Evolutionary conservation across 2,113 vertebrate genomes (phyloP).

Genomic region (Stercorarius parasiticus): DNA sequence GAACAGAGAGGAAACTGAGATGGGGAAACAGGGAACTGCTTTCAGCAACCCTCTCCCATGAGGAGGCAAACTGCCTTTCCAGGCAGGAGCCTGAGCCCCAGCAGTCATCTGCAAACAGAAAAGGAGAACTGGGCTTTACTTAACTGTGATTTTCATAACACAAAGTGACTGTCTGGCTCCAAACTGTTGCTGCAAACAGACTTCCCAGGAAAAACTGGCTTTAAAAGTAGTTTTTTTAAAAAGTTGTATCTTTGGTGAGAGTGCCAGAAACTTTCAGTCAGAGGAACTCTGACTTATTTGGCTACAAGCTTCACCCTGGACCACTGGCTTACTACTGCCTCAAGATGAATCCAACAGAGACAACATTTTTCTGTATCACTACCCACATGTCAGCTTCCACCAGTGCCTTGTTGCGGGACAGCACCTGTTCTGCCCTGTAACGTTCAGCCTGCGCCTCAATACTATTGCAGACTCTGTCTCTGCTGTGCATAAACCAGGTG

Average conservation of each 20-base stretch:
- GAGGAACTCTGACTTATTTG: neutral
- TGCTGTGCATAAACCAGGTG: neutral
- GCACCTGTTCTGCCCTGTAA: neutral
- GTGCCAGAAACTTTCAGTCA: neutral
- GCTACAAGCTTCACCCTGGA: neutral
- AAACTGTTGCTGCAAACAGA: neutral
- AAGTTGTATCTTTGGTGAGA: neutral
- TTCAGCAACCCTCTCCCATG: neutral
- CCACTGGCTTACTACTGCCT: neutral
- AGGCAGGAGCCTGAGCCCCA: neutral
- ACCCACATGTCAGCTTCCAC: neutral
- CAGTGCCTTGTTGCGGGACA: neutral
- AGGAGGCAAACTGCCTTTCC: neutral
- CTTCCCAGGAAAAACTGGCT: neutral
- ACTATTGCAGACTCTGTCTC: neutral
- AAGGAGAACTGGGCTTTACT: neutral
- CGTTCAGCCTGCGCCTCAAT: neutral
- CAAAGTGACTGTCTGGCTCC: neutral
- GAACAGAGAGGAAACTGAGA: neutral
- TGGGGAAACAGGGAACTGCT: constrained; percentile 10
- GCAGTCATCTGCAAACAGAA: neutral
- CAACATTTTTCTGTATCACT: neutral
- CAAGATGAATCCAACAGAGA: neutral
- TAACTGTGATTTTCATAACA: neutral
- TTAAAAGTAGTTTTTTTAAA: neutral